phyloP scores from a whole-genome alignment of 1,140 invertebrate species.

The Zophobas morio region DNA sequence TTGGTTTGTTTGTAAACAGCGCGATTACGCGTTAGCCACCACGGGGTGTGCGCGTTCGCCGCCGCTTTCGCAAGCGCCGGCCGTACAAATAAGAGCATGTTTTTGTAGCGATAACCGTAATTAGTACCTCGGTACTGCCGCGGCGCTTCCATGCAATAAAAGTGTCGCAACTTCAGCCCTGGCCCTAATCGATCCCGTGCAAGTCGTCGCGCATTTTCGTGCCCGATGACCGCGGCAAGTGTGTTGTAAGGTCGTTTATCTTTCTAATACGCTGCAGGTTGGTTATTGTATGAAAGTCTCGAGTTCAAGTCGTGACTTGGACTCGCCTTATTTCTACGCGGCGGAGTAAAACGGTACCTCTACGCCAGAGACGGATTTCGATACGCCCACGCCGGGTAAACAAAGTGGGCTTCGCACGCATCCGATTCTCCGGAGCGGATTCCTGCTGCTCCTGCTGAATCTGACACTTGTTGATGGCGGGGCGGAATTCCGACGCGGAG shows the following conservation, averaged over 20 bases:
- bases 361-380: constrained; percentile 23
- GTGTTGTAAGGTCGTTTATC: constrained; percentile 34
- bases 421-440: not conserved
- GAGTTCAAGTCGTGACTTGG: constrained; percentile 37
- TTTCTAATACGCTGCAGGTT: constrained; percentile 30
- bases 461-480: too few relatives aligned
- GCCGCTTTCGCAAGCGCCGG: not conserved
- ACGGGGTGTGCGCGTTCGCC: not conserved
- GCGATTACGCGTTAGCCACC: too few relatives aligned
- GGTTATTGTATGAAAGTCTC: constrained; percentile 24
- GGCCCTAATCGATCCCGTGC: constrained; percentile 9
- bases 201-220: not conserved
- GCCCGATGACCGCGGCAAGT: not conserved
- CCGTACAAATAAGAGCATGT: not conserved
- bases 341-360: constrained; percentile 31
- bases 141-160: not conserved
- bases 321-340: constrained; percentile 35
- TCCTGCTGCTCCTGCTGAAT: too few relatives aligned
- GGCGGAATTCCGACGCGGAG: not conserved
- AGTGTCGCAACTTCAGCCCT: constrained; percentile 19
- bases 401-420: constrained; percentile 23
- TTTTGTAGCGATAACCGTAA: constrained; percentile 11
- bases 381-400: constrained; percentile 28
- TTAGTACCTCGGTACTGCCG: not conserved
- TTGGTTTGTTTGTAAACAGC: constrained; percentile 6